Conservation (phyloP, 2,797 vertebrate species). For the Trachops cirrhosus region DNA sequence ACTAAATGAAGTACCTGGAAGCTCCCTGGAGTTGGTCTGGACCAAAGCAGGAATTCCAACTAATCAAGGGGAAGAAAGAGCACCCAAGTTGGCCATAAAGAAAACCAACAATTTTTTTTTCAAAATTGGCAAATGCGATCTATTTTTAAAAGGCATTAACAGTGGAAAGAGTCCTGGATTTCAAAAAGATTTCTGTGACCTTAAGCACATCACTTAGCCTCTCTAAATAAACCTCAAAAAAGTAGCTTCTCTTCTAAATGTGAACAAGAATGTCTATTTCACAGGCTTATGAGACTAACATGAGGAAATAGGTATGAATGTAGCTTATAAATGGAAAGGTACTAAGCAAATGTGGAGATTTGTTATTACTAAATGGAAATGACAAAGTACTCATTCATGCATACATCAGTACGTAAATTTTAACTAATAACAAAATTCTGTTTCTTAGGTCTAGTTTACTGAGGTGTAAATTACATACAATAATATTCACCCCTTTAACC, state of each 20-base stretch:
- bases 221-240: neutral
- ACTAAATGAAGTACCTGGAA: neutral
- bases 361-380: slow-evolving; percentile 36
- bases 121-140: neutral
- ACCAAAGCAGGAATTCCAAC: neutral
- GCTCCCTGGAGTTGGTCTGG: neutral
- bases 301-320: neutral
- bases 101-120: neutral
- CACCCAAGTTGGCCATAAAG: neutral
- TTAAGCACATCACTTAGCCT: neutral
- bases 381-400: slow-evolving; percentile 26
- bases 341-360: neutral
- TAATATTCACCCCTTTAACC: slow-evolving; percentile 41
- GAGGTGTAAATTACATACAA: slow-evolving; percentile 11
- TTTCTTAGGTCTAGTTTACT: slow-evolving; percentile 34
- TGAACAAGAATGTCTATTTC: neutral
- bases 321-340: slow-evolving; percentile 4
- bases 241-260: neutral
- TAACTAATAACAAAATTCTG: slow-evolving; percentile 23
- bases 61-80: neutral
- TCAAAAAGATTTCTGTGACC: neutral
- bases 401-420: slow-evolving; percentile 40
- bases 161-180: neutral
- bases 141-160: slow-evolving; percentile 10
- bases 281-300: neutral